Conservation (phyloP, 2,888 invertebrate species). For the Habrosyne pyritoides region DNA sequence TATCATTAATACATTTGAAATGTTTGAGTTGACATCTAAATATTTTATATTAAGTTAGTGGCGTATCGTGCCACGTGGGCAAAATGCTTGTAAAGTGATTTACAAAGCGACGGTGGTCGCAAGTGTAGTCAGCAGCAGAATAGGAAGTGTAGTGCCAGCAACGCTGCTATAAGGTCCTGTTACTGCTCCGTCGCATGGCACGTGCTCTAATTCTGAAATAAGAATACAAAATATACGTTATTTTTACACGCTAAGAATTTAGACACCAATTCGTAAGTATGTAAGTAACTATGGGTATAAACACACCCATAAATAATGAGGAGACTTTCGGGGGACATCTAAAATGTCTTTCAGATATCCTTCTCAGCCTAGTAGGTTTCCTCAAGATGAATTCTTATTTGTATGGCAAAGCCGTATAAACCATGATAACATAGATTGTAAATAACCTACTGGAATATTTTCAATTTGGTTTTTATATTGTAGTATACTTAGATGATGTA, state of each 20-base stretch:
- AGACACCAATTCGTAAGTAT: too few species aligned
- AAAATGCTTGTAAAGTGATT: conserved; percentile 24
- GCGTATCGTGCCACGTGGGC: conserved; percentile 13
- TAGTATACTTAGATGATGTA: too few species aligned
- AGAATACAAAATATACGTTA: conserved; percentile 2
- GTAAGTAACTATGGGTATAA: neutral
- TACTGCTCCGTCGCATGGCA: conserved; percentile 78
- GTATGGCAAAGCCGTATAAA: too few species aligned
- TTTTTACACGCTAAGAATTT: neutral
- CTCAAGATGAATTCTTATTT: too few species aligned
- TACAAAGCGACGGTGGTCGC: conserved; percentile 76
- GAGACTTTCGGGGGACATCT: too few species aligned
- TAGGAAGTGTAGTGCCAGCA: conserved; percentile 70
- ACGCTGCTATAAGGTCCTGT: conserved; percentile 79
- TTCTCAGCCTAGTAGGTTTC: too few species aligned
- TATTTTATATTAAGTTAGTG: conserved; percentile 12
- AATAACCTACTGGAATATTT: too few species aligned
- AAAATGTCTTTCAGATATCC: too few species aligned
- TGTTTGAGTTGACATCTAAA: conserved; percentile 15
- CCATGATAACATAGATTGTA: too few species aligned
- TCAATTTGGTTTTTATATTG: too few species aligned
- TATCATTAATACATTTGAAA: conserved; percentile 4
- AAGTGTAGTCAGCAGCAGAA: conserved; percentile 68
- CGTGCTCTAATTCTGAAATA: conserved; percentile 73
- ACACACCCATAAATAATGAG: too few species aligned